Evolutionary conservation across 1,140 invertebrate genomes (phyloP), one percentile per base, ranked within the genome.

Genomic region (Forficula auricularia): DNA sequence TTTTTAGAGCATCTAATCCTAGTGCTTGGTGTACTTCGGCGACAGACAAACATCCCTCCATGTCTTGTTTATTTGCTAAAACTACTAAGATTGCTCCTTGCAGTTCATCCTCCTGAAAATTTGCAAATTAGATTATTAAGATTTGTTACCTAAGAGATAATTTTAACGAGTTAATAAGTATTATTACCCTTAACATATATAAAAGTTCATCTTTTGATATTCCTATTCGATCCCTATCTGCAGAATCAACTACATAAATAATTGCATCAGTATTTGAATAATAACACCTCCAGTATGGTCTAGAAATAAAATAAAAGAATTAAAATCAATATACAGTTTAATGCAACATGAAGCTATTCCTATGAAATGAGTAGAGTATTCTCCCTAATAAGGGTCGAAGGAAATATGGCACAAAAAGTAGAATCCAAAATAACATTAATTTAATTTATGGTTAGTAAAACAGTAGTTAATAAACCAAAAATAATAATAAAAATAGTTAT

Each of bases 211-310:
- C 88, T 76, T 97, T 98, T 32, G 91, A 96, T 64, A 98, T 96
- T 44, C 90, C 90, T 71, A 99, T 95, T 66, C 96, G 71, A 69
- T 99, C 95, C 62, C 84, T 78, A 65, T 99, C 96, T 48, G 90
- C 92, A 41, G 92, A 97, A 63, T 99, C 96, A 33, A 98, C 94
- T 31, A 99, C 95, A 68, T 98, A 99, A 55, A 99, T 96, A 57
- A 99, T 96, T 55, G 95, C 95, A 73, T 98, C 95, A 60, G 95
- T 98, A 65, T 98, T 99, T 41, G 91, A 92, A 65, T 96, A 99
- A 64, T 99, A 99, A 74, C 95, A 98, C 64, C 95, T 74, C 95
- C 95, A 99, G 58, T 99, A 99, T 12, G 95, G 95, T 67, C 92
- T 88, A 63, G 45, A 74, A 77, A 48, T 42, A 51, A 47, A 44